Evolutionary conservation across 2,113 vertebrate genomes (phyloP), one percentile per base, ranked within the genome.

Genomic region (Dryoscopus gambensis): DNA sequence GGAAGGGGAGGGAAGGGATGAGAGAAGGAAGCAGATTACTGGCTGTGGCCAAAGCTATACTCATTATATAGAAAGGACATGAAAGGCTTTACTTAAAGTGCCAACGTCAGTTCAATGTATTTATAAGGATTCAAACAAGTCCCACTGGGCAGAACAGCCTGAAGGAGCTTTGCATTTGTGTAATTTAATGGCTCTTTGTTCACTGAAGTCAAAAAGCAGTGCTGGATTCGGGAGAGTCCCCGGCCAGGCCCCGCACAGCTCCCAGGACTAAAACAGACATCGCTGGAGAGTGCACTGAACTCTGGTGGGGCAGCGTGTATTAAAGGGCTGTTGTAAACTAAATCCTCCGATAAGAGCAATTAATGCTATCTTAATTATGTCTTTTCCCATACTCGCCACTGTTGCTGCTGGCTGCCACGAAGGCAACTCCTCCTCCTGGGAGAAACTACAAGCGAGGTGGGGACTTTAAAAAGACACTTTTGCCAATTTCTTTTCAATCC

Each of bases 341-440:
- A 91, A 76, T 80, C 82, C 68, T 77, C 81, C 24, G 64, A 81
- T 97, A 96, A 95, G 82, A 89, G 91, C 91, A 97, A 97, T 96
- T 97, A 97, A 97, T 95, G 95, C 67, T 92, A 97, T 57, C 94
- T 89, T 97, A 98, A 98, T 98, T 97, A 96, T 75, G 97, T 94
- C 85, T 52, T 80, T 90, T 35, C 88, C 68, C 91, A 92, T 90
- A 59, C 92, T 94, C 7, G 4, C 93, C 94, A 95, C 79, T 31
- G 87, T 49, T 37, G 21, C 15, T 39, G 84, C 87, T 71, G 80
- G 83, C 80, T 90, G 91, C 79, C 96, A 97, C 94, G 87, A 95
- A 95, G 81, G 90, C 95, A 88, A 49, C 87, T 77, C 88, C 84
- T 93, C 97, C 88, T 96, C 95, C 90, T 82, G 94, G 70, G 95